Evolutionary conservation across 2,113 vertebrate genomes (phyloP).

Genomic region (Scomber japonicus): DNA sequence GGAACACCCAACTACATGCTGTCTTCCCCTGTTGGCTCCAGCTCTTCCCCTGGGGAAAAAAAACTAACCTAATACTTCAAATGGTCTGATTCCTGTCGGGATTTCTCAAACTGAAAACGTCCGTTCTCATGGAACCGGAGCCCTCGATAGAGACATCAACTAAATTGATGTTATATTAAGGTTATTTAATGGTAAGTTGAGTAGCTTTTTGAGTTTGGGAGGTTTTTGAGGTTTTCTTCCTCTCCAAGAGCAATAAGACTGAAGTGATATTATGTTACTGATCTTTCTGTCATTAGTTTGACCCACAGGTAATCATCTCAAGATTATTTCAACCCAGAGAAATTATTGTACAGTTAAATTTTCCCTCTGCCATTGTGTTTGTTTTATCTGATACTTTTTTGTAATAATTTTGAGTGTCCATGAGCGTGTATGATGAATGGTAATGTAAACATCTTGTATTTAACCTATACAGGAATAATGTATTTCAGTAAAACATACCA

Average conservation of each 20-base stretch:
- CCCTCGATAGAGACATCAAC: constrained; percentile 29
- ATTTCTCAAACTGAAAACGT: constrained; percentile 42
- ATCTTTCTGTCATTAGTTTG: constrained; percentile 15
- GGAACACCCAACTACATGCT: constrained; percentile 1
- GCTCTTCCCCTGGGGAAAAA: constrained; percentile 18
- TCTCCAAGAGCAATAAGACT: constrained; percentile 2
- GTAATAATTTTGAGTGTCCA: background rate
- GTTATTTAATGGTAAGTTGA: constrained; percentile 46
- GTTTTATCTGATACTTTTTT: background rate
- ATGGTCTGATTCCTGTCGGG: background rate
- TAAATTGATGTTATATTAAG: constrained; percentile 32
- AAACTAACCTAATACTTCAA: constrained; percentile 30
- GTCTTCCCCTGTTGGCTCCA: constrained; percentile 13
- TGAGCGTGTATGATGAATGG: too few relatives aligned
- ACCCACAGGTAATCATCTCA: background rate
- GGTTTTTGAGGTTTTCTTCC: constrained; percentile 40
- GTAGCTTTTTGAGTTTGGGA: constrained; percentile 21
- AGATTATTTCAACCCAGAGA: background rate
- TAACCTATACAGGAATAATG: too few relatives aligned
- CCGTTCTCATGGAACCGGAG: constrained; percentile 31
- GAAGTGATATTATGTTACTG: constrained; percentile 44
- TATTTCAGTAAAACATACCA: too few relatives aligned
- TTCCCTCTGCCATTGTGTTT: constrained; percentile 7
- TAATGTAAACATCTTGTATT: too few relatives aligned
- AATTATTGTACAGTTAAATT: background rate